Percentiles rank a stretch among this genome's conserved stretches.
Conservation (phyloP, 2,888 invertebrate species). For the Platycnemis pennipes region DNA sequence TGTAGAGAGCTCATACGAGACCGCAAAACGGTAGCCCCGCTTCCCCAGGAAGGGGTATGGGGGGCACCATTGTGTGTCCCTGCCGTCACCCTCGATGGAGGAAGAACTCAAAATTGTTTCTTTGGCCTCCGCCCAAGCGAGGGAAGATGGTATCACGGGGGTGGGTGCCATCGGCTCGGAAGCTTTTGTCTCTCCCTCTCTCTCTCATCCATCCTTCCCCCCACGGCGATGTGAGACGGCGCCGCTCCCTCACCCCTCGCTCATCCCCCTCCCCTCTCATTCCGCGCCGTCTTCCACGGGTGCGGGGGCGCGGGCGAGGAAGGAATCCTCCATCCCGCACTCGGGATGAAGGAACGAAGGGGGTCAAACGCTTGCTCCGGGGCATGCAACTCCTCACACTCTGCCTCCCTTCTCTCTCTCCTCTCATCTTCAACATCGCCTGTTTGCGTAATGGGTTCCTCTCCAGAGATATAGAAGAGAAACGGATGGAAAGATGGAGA, state of each 20-base stretch:
- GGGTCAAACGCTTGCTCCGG: neutral
- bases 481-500: neutral
- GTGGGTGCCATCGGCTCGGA: neutral
- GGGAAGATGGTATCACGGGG: neutral
- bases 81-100: neutral
- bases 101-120: slow-evolving; percentile 4
- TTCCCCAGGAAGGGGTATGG: no score
- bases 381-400: neutral
- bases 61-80: neutral
- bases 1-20: neutral
- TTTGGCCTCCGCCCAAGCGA: neutral
- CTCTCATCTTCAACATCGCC: neutral
- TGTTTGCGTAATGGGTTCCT: slow-evolving; percentile 11
- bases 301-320: no score
- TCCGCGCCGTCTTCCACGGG: neutral
- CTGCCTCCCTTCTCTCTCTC: neutral
- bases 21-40: neutral
- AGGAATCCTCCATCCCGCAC: no score
- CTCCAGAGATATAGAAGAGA: neutral
- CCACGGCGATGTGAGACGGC: neutral
- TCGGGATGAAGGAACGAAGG: neutral
- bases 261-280: neutral
- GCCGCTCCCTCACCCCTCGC: neutral
- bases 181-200: neutral
- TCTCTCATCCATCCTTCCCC: no score